Base-by-base conservation (phyloP, 1,140 invertebrate species). In the Mesaphorura yosii region DNA sequence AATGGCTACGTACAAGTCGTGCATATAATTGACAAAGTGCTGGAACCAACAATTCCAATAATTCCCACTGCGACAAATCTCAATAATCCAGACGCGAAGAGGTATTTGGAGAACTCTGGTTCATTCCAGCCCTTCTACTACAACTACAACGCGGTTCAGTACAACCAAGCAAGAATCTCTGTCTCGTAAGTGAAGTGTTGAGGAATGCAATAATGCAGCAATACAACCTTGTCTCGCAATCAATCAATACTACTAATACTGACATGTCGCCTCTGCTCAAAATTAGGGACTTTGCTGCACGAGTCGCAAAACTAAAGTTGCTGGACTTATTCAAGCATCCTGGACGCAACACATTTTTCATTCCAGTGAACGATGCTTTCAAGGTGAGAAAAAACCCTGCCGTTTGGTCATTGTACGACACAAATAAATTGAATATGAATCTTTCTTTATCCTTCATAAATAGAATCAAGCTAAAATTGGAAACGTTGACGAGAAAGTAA, bases 361-460 rank as follows among this genome's bases (percentile, higher is more conserved):
- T 92, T 65, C 87, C 88, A 7, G 79, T 89, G n/a, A 86, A 89
- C 69, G 83, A 86, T 68, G 85, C 84, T 34, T 86, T 88, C 64
- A 83, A 84, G 77, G 84, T 87, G 72, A 72, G 64, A 64, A 6
- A 28, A n/a, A n/a, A n/a, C n/a, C n/a, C n/a, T n/a, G n/a, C n/a
- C 5, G 19, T 45, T 14, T 46, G 53, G 29, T 46, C 47, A 46
- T 45, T 51, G 39, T 64, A 49, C 49, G 44, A 23, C 45, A 48
- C 51, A 26, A 41, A 38, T 44, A 40, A 25, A 23, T 53, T 39
- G n/a, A 50, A 10, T 40, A 12, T 46, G 7, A 22, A 37, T 45
- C 28, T 46, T 46, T 12, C 47, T 42, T 37, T 10, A 45, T 6
- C 15, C 27, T 29, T 46, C 44, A n/a, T n/a, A n/a, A 7, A 31